These are phyloP conservation scores for Sitobion miscanthi DNA, from an alignment of 1,140 invertebrate genomes.

Conservation along the genomic window DNA sequence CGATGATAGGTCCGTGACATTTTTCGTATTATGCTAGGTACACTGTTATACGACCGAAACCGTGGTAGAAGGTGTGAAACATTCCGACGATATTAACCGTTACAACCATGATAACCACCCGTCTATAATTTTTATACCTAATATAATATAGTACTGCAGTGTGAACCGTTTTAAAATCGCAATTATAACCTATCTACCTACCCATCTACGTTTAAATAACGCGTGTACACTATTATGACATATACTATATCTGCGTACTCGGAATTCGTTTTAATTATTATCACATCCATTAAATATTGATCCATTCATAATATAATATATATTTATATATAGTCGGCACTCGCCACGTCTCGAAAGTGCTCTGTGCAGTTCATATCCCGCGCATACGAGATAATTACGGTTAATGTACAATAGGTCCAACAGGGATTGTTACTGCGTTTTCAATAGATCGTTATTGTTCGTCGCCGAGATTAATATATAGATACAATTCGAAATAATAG, in stretches of 20 bases:
- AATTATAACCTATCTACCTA: background rate
- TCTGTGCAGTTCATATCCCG: background rate
- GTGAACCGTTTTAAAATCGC: background rate
- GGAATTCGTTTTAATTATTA: background rate
- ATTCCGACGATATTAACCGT: background rate
- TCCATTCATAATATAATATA: background rate
- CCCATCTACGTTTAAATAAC: background rate
- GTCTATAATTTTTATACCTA: too few species aligned
- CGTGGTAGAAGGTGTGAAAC: background rate
- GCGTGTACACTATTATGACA: background rate
- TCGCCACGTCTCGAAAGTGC: background rate
- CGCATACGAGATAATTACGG: conserved; percentile 19
- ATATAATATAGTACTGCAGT: background rate
- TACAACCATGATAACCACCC: background rate
- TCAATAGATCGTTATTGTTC: conserved; percentile 32
- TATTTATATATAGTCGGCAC: background rate
- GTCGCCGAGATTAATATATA: conserved; percentile 10
- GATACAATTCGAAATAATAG: conserved; percentile 48
- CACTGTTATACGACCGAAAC: too few species aligned
- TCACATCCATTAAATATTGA: background rate
- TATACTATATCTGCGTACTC: background rate
- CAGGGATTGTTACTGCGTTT: conserved; percentile 6
- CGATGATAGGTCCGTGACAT: background rate
- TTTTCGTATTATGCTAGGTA: background rate
- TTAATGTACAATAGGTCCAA: conserved; percentile 27